Percentiles rank a stretch among this genome's conserved stretches.
Evolutionary conservation across 2,797 vertebrate genomes (phyloP).

Genomic region (Schizopygopsis pylzovi): DNA sequence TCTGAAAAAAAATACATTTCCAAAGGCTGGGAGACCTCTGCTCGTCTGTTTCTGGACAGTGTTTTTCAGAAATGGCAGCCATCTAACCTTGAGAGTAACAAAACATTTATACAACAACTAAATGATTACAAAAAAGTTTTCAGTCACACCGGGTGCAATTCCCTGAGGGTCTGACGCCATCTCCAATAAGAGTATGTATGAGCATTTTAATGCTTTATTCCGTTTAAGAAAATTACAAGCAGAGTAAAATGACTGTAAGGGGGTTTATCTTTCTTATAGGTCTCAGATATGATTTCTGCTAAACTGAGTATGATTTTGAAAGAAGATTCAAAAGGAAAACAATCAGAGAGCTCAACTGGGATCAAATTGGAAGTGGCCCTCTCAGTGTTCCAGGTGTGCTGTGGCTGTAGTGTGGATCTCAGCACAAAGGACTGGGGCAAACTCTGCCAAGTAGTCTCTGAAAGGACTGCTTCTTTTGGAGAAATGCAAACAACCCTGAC

Average conservation of each 20-base stretch:
- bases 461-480: conserved; percentile 36
- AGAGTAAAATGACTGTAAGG: too few relatives aligned
- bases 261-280: conserved; percentile 56
- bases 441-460: conserved; percentile 70
- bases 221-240: too few relatives aligned
- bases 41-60: conserved; percentile 60
- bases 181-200: conserved; percentile 60
- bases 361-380: conserved; percentile 63
- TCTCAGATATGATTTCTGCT: conserved; percentile 62
- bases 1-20: neutral
- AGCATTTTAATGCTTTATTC: too few relatives aligned
- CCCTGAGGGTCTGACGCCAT: accelerated
- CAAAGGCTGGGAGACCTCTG: conserved; percentile 66
- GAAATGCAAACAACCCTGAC: neutral
- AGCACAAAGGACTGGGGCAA: conserved; percentile 62
- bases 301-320: conserved; percentile 64
- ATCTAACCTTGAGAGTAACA: conserved; percentile 49
- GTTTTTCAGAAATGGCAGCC: conserved; percentile 70
- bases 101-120: conserved; percentile 54
- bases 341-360: neutral
- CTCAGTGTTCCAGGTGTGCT: conserved; percentile 65
- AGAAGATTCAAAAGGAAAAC: too few relatives aligned
- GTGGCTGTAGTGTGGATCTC: neutral
- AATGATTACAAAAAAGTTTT: accelerated
- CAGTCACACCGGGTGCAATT: accelerated